Evolutionary conservation across 1,140 invertebrate genomes (phyloP).

Genomic region (Aethina tumida): DNA sequence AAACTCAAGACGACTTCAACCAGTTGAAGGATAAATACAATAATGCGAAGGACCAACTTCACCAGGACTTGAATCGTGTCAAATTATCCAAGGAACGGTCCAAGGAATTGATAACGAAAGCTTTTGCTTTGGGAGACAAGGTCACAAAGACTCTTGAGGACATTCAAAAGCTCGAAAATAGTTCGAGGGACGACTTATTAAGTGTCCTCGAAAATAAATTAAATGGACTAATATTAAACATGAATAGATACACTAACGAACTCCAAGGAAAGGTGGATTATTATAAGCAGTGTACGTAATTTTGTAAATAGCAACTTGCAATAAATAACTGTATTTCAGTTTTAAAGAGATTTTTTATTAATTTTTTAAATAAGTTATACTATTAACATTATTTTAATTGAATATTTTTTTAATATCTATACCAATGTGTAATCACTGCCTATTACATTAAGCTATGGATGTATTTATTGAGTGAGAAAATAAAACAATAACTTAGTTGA

Average conservation of each 20-base stretch:
- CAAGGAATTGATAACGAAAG: constrained; percentile 26
- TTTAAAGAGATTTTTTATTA: too few species aligned
- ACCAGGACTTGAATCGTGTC: constrained; percentile 25
- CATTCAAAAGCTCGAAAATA: constrained; percentile 33
- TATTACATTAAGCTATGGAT: too few species aligned
- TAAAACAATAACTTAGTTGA: too few species aligned
- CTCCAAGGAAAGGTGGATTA: constrained; percentile 25
- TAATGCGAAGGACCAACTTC: constrained; percentile 19
- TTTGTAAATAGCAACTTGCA: constrained; percentile 10
- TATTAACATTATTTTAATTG: too few species aligned
- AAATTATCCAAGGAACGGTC: constrained; percentile 27
- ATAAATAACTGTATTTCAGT: too few species aligned
- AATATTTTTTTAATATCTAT: too few species aligned
- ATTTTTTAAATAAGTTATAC: too few species aligned
- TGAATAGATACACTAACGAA: constrained; percentile 20
- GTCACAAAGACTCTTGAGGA: constrained; percentile 24
- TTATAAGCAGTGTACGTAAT: constrained; percentile 29
- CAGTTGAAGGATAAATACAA: constrained; percentile 26
- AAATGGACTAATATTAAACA: constrained; percentile 35
- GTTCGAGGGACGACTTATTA: constrained; percentile 30
- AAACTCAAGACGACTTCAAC: constrained; percentile 22
- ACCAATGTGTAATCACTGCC: too few species aligned
- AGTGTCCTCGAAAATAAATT: constrained; percentile 28
- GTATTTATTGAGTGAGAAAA: too few species aligned
- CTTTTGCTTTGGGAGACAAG: constrained; percentile 25